phyloP scores from a whole-genome alignment of 1,140 invertebrate genomes.

The Neuroterus valhalla region DNA sequence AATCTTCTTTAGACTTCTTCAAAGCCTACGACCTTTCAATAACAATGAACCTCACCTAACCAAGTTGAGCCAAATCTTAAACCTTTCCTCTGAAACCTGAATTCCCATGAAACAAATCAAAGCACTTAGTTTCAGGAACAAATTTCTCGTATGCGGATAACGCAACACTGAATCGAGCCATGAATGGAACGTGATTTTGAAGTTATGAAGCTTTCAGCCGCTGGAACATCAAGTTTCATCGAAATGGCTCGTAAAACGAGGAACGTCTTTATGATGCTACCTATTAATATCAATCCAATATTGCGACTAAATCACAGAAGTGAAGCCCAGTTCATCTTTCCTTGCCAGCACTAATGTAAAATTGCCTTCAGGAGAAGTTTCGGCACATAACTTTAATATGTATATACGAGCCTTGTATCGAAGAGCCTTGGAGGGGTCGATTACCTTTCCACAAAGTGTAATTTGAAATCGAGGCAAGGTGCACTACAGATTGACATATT shows the following conservation, averaged over 20 bases:
- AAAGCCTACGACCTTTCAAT: too few relatives aligned
- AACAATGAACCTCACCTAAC: too few relatives aligned
- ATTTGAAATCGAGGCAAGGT: background rate
- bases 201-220: slow-evolving; percentile 3
- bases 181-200: slow-evolving; percentile 12
- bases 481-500: slow-evolving; percentile 1
- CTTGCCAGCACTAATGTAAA: background rate
- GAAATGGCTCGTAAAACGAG: slow-evolving; percentile 15
- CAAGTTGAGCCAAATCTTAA: too few relatives aligned
- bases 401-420: background rate
- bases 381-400: background rate
- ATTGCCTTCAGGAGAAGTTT: background rate
- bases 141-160: background rate
- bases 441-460: background rate
- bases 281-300: slow-evolving; percentile 13
- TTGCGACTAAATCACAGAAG: background rate
- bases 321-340: background rate
- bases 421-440: background rate
- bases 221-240: background rate
- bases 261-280: background rate
- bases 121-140: background rate
- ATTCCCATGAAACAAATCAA: background rate
- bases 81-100: too few relatives aligned
- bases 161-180: background rate
- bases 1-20: too few relatives aligned